Percentiles rank a stretch among this genome's conserved stretches.
phyloP scores from a whole-genome alignment of 1,140 invertebrate species.

The Dufourea novaeangliae region DNA sequence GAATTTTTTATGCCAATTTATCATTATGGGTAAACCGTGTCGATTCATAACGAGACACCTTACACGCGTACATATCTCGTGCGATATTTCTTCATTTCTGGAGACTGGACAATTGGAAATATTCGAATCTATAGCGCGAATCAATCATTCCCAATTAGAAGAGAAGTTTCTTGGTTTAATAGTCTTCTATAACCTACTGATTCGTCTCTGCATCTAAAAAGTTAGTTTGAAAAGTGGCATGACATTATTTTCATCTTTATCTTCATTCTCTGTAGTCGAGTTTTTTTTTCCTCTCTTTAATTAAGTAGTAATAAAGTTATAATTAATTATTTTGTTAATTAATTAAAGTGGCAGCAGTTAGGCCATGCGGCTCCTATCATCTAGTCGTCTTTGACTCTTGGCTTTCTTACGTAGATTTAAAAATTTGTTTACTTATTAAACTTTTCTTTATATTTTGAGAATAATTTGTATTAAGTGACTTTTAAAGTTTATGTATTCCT shows the following conservation, averaged over 20 bases:
- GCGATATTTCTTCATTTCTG: constrained; percentile 48
- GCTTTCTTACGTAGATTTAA: constrained; percentile 79
- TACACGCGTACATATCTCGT: constrained; percentile 54
- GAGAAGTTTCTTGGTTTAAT: constrained; percentile 69
- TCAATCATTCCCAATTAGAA: constrained; percentile 73
- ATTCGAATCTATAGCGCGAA: constrained; percentile 74
- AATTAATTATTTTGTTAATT: constrained; percentile 76
- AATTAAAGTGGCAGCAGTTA: constrained; percentile 81
- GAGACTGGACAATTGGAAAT: constrained; percentile 74
- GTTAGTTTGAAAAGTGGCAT: constrained; percentile 80
- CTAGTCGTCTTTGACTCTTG: constrained; percentile 78
- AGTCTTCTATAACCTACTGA: constrained; percentile 68
- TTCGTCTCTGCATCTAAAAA: constrained; percentile 79
- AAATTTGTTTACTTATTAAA: constrained; percentile 77
- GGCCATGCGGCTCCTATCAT: constrained; percentile 81
- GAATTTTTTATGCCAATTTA: constrained; percentile 10
- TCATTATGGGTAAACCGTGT: background rate
- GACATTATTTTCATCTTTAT: constrained; percentile 61
- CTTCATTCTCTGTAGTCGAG: constrained; percentile 50
- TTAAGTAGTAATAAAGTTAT: constrained; percentile 80
- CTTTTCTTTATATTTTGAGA: constrained; percentile 74
- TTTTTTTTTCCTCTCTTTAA: too few relatives aligned
- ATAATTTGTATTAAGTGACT: constrained; percentile 78
- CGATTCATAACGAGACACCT: constrained; percentile 40
- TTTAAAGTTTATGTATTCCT: constrained; percentile 77